Evolutionary conservation across 2,113 vertebrate species (phyloP), one percentile per base, ranked within the genome.

Genomic region (Scolopax mira): DNA sequence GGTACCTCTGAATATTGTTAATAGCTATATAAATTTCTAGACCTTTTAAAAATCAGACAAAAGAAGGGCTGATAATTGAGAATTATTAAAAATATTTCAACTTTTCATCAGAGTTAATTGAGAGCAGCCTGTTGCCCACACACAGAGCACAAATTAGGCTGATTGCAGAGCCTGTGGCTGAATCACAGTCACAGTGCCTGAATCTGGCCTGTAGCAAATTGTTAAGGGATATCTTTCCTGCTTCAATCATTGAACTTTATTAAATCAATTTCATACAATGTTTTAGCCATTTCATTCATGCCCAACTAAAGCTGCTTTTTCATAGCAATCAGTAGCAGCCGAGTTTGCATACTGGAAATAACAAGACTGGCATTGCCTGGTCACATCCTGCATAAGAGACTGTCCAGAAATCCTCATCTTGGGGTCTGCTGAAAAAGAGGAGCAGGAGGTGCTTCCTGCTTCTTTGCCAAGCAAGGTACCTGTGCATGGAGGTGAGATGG

Each of bases 241-340:
- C 90, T 96, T 93, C 94, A 81, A n/a, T 92, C 83, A 69, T 1
- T 92, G 91, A 94, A 90, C 89, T 52, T 95, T 90, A 84, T 79
- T 90, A 92, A 93, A 93, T 93, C 86, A 64, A 79, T 93, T 93
- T 93, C 41, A 84, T 89, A 89, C 48, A 80, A 33, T 44, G 73
- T 81, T 90, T 90, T 89, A 94, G 79, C 79, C 82, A 62, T 66
- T 92, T 92, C 85, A 62, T 86, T 93, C 69, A 52, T 65, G 60
- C 73, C 65, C 78, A 78, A 2, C 77, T 64, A 71, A 87, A 94
- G 73, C 30, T 82, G 13, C 9, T 75, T 96, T 80, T 80, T 51
- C 72, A 14, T 17, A 85, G 52, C 66, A 72, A 24, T 33, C 58
- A 44, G 62, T 60, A 23, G 67, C 79, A 90, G 3, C 27, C 28